These are phyloP conservation scores for Eupithecia centaureata DNA, from an alignment of 2,888 invertebrate species.

Conservation along the genomic window DNA sequence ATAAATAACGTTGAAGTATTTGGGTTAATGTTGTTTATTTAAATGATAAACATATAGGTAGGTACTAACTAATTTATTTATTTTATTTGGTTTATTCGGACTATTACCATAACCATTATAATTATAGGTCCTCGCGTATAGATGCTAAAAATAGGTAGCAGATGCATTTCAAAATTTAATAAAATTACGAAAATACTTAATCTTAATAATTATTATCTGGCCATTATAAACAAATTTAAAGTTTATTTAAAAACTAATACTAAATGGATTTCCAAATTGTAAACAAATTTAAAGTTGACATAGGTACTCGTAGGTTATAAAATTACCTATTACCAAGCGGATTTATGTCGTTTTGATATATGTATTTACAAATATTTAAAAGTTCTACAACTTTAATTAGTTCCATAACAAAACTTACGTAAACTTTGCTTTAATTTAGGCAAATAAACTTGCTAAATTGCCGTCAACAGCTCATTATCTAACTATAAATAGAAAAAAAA, in stretches of 20 bases:
- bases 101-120: too few relatives aligned
- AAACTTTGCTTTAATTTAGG: constrained; percentile 17
- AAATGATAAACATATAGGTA: too few relatives aligned
- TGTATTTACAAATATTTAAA: not conserved
- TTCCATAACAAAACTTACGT: constrained; percentile 8
- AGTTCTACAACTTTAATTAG: not conserved
- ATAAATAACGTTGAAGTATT: constrained; percentile 9
- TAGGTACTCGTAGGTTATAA: too few relatives aligned
- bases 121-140: too few relatives aligned
- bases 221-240: not conserved
- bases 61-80: too few relatives aligned
- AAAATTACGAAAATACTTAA: too few relatives aligned
- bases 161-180: too few relatives aligned
- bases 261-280: too few relatives aligned
- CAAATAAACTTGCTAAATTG: not conserved
- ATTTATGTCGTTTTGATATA: not conserved
- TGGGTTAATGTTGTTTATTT: constrained; percentile 9
- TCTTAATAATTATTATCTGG: too few relatives aligned
- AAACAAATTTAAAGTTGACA: not conserved
- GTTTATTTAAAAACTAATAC: not conserved
- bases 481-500: not conserved
- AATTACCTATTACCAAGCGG: not conserved
- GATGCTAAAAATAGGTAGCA: too few relatives aligned
- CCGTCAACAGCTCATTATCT: not conserved
- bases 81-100: too few relatives aligned